phyloP scores from a whole-genome alignment of 1,140 invertebrate genomes.

The Hyles euphorbiae region DNA sequence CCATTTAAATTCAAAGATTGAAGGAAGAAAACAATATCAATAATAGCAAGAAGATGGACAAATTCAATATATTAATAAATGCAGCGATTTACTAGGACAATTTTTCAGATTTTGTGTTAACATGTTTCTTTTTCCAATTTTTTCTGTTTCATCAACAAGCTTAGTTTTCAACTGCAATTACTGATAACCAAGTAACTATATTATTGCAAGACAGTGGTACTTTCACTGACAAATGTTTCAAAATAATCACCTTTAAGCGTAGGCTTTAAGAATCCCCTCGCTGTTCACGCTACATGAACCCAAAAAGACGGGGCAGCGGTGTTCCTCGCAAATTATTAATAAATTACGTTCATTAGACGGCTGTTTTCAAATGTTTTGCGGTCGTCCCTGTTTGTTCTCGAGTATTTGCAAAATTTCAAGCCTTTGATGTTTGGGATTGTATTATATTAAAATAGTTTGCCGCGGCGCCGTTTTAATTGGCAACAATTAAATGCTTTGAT shows the following conservation, averaged over 20 bases:
- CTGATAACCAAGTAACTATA: too few relatives aligned
- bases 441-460: neutral
- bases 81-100: too few relatives aligned
- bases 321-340: slow-evolving; percentile 45
- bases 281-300: slow-evolving; percentile 16
- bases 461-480: slow-evolving; percentile 2
- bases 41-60: too few relatives aligned
- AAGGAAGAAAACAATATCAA: too few relatives aligned
- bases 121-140: too few relatives aligned
- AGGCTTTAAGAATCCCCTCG: neutral
- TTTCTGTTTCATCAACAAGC: too few relatives aligned
- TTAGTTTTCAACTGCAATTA: too few relatives aligned
- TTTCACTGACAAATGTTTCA: neutral
- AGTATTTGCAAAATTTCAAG: slow-evolving; percentile 29
- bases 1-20: too few relatives aligned
- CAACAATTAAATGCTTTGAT: neutral
- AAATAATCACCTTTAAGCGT: slow-evolving; percentile 1
- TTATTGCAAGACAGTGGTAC: too few relatives aligned
- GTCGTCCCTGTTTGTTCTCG: slow-evolving; percentile 36
- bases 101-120: too few relatives aligned
- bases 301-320: slow-evolving; percentile 22
- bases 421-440: slow-evolving; percentile 30
- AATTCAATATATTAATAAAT: too few relatives aligned
- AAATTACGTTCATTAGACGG: slow-evolving; percentile 49
- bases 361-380: slow-evolving; percentile 48